Evolutionary conservation across 2,888 invertebrate species (phyloP), one percentile per base, ranked within the genome.

Genomic region (Camponotus fellah): DNA sequence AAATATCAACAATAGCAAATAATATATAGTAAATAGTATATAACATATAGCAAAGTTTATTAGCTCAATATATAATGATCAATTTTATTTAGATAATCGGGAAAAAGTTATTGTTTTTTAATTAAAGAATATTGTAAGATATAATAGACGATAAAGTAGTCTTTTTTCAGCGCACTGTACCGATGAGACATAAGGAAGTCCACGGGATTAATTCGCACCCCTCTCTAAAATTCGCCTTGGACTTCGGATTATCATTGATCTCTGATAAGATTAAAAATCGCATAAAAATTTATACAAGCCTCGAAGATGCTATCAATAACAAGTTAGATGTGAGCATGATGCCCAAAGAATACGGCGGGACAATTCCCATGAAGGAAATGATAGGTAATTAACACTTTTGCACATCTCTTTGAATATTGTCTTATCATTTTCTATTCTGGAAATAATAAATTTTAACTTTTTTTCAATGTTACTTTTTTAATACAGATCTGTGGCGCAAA

Each of bases 281-380:
- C 71, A 96, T 97, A 40, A 96, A 95, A 86, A 95, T 97, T 49
- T 97, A 97, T 93, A 96, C 97, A 14, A 95, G 96, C 58, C 91
- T 96, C 9, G 96, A 97, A 0, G 97, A 97, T 8, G 95, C 95
- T 12, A 86, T 95, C 68, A 95, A 94, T n/a, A 94, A 95, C 62
- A 93, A 94, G 74, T 95, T 97, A 85, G 97, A 97, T 88, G 95
- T 95, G 86, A 96, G 95, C 79, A 95, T 97, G 87, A 94, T 98
- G 77, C 98, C 98, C 0, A 96, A 97, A 90, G 98, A 98, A 92
- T 98, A 98, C 91, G 98, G 98, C 5, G 98, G 98, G 10, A 96
- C 95, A n/a, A 97, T 97, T 95, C 97, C 98, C 0, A 97, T 98
- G 97, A 96, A 96, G 69, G 97, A 98, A 93, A 98, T 98, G 97